Evolutionary conservation across 2,113 vertebrate genomes (phyloP).

Genomic region (Osmerus eperlanus): DNA sequence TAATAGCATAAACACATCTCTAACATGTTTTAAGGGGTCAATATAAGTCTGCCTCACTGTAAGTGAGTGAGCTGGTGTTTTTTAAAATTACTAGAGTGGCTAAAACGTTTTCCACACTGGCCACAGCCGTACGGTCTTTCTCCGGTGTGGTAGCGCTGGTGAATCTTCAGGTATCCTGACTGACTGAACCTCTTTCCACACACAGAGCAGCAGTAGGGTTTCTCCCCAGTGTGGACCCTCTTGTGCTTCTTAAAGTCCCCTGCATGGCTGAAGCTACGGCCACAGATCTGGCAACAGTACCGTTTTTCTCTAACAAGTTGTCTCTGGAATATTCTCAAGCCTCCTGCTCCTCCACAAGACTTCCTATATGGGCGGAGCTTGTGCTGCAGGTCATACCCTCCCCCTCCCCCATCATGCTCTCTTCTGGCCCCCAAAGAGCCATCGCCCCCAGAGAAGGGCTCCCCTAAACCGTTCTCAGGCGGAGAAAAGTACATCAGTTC

Average conservation of each 20-base stretch:
- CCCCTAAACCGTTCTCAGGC: background rate
- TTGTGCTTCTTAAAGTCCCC: constrained; percentile 66
- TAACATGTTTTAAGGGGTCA: too few relatives aligned
- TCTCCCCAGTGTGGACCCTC: constrained; percentile 63
- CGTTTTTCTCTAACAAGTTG: constrained; percentile 51
- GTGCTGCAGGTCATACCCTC: constrained; percentile 8
- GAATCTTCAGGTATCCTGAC: constrained; percentile 62
- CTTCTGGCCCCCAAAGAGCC: background rate
- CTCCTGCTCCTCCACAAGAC: constrained; percentile 34
- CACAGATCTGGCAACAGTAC: constrained; percentile 60
- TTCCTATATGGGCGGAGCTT: constrained; percentile 24
- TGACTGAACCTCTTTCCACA: constrained; percentile 66
- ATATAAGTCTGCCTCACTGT: background rate
- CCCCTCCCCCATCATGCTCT: background rate
- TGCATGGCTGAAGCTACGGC: constrained; percentile 62
- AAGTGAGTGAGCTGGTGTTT: constrained; percentile 57
- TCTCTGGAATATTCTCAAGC: constrained; percentile 41
- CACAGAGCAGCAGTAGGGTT: constrained; percentile 56
- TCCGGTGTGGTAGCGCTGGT: constrained; percentile 62
- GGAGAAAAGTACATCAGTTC: background rate
- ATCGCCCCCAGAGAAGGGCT: background rate
- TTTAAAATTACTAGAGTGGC: constrained; percentile 65
- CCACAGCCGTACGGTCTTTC: constrained; percentile 64
- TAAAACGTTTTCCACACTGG: constrained; percentile 64
- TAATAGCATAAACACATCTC: too few relatives aligned